phyloP scores from a whole-genome alignment of 1,140 invertebrate genomes.

The Nymphalis io region DNA sequence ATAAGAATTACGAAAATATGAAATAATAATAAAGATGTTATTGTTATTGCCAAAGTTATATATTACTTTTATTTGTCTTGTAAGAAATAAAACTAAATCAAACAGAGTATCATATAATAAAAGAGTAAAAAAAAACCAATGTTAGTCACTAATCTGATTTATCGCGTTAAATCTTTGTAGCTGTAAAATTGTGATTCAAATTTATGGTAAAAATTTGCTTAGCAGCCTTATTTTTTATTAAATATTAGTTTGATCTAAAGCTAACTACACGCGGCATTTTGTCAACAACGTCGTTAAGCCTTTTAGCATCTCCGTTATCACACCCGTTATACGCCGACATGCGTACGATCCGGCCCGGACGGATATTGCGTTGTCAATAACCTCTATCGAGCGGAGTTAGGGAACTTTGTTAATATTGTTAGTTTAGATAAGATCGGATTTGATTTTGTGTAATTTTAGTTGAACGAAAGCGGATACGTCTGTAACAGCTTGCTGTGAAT shows the following conservation, averaged over 20 bases:
- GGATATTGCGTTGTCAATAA: slow-evolving; percentile 32
- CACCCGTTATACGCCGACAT: not conserved
- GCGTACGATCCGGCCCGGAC: slow-evolving; percentile 6
- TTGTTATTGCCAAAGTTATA: too few species aligned
- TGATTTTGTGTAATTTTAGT: slow-evolving; percentile 26
- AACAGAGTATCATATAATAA: too few species aligned
- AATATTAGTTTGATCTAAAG: slow-evolving; percentile 6
- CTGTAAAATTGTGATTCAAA: too few species aligned
- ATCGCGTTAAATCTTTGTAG: too few species aligned
- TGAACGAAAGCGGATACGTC: not conserved
- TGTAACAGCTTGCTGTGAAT: not conserved
- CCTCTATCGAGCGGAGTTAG: slow-evolving; percentile 3
- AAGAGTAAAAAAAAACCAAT: too few species aligned
- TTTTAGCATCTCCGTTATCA: slow-evolving; percentile 14
- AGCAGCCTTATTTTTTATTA: not conserved
- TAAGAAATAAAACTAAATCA: too few species aligned
- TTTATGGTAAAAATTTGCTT: too few species aligned
- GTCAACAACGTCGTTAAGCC: not conserved
- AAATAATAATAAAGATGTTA: too few species aligned
- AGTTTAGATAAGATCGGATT: slow-evolving; percentile 28
- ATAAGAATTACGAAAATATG: too few species aligned
- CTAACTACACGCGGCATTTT: not conserved
- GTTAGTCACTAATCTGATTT: too few species aligned
- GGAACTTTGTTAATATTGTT: slow-evolving; percentile 34
- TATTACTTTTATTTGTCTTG: too few species aligned